A percentile compares a stretch with the other conserved stretches of the same genome.
Evolutionary conservation across 2,888 invertebrate genomes (phyloP).

Genomic region (Epistrophe grossulariae): DNA sequence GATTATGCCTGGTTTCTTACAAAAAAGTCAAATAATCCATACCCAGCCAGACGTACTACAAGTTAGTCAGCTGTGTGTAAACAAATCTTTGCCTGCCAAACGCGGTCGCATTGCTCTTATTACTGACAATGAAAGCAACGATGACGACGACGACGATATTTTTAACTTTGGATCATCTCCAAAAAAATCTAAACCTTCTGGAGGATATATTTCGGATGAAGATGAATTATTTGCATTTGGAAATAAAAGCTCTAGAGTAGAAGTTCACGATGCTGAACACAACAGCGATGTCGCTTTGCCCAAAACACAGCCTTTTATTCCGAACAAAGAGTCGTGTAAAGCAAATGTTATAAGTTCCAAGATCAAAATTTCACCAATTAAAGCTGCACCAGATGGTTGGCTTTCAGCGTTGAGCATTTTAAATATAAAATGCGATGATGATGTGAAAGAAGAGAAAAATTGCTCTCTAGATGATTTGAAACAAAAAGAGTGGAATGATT

Average conservation of each 20-base stretch:
- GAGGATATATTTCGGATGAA: conserved; percentile 69
- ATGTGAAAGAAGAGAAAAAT: conserved; percentile 64
- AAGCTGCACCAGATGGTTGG: conserved; percentile 79
- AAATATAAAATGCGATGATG: conserved; percentile 66
- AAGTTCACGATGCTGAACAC: background rate
- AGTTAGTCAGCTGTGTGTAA: background rate
- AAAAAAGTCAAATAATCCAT: conserved; percentile 77
- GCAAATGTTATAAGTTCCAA: conserved; percentile 65
- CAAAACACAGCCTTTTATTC: conserved; percentile 76
- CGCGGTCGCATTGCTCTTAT: conserved; percentile 79
- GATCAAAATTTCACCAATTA: conserved; percentile 77
- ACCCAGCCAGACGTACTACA: conserved; percentile 21
- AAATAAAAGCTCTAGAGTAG: conserved; percentile 7
- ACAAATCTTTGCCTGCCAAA: conserved; percentile 74
- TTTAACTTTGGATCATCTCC: conserved; percentile 79
- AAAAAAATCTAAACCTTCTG: conserved; percentile 61
- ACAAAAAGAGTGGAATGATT: conserved; percentile 79
- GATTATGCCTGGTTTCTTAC: conserved; percentile 77
- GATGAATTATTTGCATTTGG: conserved; percentile 77
- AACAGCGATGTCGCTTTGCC: conserved; percentile 73
- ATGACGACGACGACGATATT: conserved; percentile 79
- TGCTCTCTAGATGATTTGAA: conserved; percentile 64
- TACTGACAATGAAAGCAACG: conserved; percentile 78
- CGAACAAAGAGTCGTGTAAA: conserved; percentile 43
- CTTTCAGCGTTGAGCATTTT: conserved; percentile 77